phyloP scores from a whole-genome alignment of 2,888 invertebrate species.

The Blastobasis adustella region DNA sequence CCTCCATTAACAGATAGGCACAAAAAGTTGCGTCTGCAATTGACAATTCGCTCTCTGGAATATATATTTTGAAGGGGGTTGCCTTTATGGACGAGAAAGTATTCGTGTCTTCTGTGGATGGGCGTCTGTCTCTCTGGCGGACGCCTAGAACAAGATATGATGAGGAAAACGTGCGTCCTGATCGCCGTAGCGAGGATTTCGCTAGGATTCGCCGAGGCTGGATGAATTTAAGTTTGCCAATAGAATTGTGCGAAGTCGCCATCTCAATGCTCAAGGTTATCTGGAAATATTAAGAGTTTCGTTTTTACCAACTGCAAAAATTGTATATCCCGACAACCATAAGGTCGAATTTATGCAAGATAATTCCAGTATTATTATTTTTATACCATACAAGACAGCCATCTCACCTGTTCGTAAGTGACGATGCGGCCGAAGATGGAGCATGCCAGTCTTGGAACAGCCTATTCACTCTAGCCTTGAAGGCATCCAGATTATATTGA shows the following conservation, averaged over 20 bases:
- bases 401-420: too few relatives aligned
- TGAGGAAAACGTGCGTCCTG: neutral
- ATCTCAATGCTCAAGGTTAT: neutral
- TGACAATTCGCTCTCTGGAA: neutral
- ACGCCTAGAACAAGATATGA: neutral
- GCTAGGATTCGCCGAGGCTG: neutral
- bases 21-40: neutral
- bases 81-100: constrained; percentile 3
- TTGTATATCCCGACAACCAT: constrained; percentile 1
- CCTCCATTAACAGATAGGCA: neutral
- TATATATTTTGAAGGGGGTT: neutral
- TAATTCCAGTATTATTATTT: constrained; percentile 1
- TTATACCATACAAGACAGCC: too few relatives aligned
- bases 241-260: neutral
- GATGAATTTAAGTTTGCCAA: neutral
- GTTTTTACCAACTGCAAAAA: constrained; percentile 3
- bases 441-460: too few relatives aligned
- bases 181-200: neutral
- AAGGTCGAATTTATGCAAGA: constrained; percentile 3
- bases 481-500: too few relatives aligned
- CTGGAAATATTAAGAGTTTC: neutral
- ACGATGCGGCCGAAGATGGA: too few relatives aligned
- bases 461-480: too few relatives aligned
- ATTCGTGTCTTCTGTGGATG: constrained; percentile 4
- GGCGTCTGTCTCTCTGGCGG: neutral